Base-by-base conservation (phyloP, 2,888 invertebrate genomes). In the Pachydiplax longipennis region DNA sequence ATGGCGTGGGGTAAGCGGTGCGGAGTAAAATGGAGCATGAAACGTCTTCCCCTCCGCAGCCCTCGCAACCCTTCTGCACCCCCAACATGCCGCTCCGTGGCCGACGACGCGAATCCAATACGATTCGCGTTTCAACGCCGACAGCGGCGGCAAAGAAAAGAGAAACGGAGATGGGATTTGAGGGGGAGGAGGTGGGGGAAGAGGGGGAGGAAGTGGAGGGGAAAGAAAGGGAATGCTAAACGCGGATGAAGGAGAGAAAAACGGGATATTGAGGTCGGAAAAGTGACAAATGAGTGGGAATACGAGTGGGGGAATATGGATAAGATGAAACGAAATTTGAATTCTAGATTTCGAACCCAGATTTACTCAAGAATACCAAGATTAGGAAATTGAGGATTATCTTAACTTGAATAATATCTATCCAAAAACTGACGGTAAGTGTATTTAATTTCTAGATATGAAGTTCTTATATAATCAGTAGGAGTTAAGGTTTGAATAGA, bases 21-120 rank as follows among this genome's bases (percentile, higher is more conserved):
- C 87, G 87, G 87, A 58, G 87, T 87, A 87, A 87, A 87, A 87
- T 87, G 87, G 87, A 87, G 87, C 87, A 87, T 87, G 87, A 87
- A 83, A 83, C 48, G 58, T 25, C 65, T 61, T 53, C 40, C 61
- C 15, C 37, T 53, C 37, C 31, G 5, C 48, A 37, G 37, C 44
- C 44, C 31, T 44, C 58, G 18, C 58, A 53, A 35, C 83, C 83
- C 83, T 31, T 31, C 31, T 15, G 25, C 31, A 31, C 83, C 58
- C 44, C 81, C 25, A 13, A n/a, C 25, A 13, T 44, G n/a, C 37
- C 37, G 37, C 35, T 35, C 81, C 37, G 81, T 81, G 81, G 81
- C 81, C 81, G 81, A 37, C 81, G 81, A 18, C 81, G 81, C 81
- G 81, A 81, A 81, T 81, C 81, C 81, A 37, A 81, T 81, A 81